Percentiles rank a stretch among this genome's conserved stretches.
phyloP scores from a whole-genome alignment of 2,888 invertebrate species.

The Amorpha juglandis region DNA sequence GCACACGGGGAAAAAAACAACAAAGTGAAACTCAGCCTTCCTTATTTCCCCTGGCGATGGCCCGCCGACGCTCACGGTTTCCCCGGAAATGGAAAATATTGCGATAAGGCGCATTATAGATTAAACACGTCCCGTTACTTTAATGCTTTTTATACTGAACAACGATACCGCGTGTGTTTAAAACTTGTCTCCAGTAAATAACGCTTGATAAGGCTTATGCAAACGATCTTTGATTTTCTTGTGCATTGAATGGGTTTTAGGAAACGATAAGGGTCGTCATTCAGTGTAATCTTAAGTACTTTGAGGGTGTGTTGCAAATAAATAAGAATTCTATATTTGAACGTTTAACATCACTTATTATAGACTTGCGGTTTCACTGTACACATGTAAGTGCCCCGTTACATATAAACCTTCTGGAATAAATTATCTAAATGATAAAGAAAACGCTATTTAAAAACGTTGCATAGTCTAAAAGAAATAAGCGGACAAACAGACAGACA shows the following conservation, averaged over 20 bases:
- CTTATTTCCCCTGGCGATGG: constrained; percentile 83
- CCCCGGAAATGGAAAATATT: constrained; percentile 84
- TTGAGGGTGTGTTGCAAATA: neutral
- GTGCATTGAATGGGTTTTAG: constrained; percentile 10
- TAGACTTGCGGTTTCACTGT: no score
- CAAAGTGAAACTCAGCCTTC: constrained; percentile 82
- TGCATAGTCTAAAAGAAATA: no score
- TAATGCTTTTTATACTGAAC: constrained; percentile 73
- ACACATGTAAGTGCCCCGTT: no score
- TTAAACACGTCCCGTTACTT: constrained; percentile 76
- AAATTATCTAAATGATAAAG: no score
- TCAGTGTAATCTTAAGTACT: constrained; percentile 14
- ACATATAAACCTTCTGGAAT: no score
- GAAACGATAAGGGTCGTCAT: constrained; percentile 17
- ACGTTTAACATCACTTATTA: neutral
- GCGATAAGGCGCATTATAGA: constrained; percentile 84
- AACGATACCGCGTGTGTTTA: constrained; percentile 61
- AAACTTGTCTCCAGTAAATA: constrained; percentile 67
- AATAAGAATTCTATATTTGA: neutral
- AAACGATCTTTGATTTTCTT: constrained; percentile 30
- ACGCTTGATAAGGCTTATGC: constrained; percentile 63
- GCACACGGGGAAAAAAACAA: constrained; percentile 66
- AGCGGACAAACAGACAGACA: no score
- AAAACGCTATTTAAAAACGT: no score
- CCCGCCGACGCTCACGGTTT: constrained; percentile 71